A percentile compares a stretch with the other conserved stretches of the same genome.
These are phyloP conservation scores for Dipodomys spectabilis DNA, from an alignment of 2,113 vertebrate genomes.

Conservation along the genomic window DNA sequence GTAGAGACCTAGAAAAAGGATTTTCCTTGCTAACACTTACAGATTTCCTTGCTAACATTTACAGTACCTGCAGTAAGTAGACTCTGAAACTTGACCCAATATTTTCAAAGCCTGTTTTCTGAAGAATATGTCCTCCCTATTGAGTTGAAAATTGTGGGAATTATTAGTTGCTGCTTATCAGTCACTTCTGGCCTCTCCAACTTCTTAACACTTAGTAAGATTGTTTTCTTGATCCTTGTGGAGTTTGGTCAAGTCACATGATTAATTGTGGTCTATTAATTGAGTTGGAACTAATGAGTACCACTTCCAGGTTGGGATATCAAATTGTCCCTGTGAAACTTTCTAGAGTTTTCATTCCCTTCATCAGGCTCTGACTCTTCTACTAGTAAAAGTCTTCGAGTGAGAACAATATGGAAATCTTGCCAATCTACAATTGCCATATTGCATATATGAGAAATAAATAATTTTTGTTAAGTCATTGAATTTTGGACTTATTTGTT, in stretches of 20 bases:
- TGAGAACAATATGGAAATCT: background rate
- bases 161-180: background rate
- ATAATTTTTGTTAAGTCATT: conserved; percentile 5
- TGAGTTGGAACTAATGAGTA: background rate
- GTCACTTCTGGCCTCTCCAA: background rate
- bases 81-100: background rate
- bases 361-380: background rate
- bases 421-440: background rate
- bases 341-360: conserved; percentile 10
- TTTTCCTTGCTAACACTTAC: too few species aligned
- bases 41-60: background rate
- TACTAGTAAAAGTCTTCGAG: conserved; percentile 22
- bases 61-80: background rate
- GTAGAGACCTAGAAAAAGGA: too few species aligned
- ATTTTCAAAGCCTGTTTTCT: background rate
- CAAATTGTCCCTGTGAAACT: background rate
- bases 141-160: background rate
- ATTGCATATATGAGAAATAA: conserved; percentile 2
- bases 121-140: background rate
- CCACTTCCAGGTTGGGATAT: conserved; percentile 7
- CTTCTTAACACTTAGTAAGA: background rate
- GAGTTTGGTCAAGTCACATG: background rate
- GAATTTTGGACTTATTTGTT: background rate
- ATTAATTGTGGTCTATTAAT: background rate
- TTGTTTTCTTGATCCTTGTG: background rate